Conservation (phyloP, 2,888 invertebrate species). For the Mantis religiosa region DNA sequence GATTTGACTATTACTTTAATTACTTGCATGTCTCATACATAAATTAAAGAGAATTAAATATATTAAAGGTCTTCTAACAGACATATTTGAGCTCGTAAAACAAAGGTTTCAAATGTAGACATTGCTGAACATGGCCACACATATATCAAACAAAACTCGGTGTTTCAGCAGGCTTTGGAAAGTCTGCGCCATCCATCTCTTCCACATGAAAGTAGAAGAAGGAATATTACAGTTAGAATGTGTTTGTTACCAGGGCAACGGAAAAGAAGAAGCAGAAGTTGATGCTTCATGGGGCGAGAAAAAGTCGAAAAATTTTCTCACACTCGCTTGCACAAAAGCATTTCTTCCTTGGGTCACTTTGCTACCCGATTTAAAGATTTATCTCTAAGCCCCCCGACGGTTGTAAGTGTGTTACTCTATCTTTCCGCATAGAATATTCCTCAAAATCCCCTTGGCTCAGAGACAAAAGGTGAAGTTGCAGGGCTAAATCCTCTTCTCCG, state of each 20-base stretch:
- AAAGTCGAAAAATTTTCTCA: background rate
- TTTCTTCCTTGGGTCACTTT: background rate
- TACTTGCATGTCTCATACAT: too few relatives aligned
- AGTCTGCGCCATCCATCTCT: background rate
- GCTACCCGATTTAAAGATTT: background rate
- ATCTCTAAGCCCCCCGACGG: background rate
- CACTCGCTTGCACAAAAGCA: background rate
- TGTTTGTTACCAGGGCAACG: background rate
- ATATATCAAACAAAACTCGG: background rate
- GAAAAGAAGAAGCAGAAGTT: background rate
- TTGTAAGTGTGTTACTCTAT: background rate
- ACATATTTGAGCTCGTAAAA: too few relatives aligned
- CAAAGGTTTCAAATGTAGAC: too few relatives aligned
- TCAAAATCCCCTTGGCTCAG: background rate
- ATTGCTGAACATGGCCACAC: conserved; percentile 34
- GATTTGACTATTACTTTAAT: too few relatives aligned
- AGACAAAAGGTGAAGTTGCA: background rate
- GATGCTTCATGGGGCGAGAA: background rate
- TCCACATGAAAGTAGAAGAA: background rate
- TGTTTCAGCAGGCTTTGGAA: background rate
- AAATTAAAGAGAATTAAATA: too few relatives aligned
- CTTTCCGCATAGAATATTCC: background rate
- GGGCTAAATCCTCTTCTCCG: background rate
- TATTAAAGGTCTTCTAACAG: too few relatives aligned
- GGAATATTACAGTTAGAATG: background rate